Percentiles rank a stretch among this genome's conserved stretches.
Evolutionary conservation across 2,113 vertebrate genomes (phyloP).

Genomic region (Seriola rivoliana): DNA sequence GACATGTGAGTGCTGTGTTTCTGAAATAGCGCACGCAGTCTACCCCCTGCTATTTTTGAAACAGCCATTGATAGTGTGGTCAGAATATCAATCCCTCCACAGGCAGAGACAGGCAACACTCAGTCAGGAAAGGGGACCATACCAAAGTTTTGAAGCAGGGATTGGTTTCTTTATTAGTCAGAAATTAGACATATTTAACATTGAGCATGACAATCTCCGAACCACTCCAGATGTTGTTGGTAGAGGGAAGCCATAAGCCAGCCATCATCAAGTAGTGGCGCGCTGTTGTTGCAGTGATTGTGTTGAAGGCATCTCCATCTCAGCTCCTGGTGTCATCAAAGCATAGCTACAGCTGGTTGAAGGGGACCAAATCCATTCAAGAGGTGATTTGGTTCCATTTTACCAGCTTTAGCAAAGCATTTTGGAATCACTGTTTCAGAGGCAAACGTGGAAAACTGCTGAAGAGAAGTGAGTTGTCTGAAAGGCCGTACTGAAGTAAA

Average conservation of each 20-base stretch:
- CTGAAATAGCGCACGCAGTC: conserved; percentile 68
- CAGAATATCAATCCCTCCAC: conserved; percentile 66
- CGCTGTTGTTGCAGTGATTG: conserved; percentile 43
- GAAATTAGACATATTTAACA: conserved; percentile 55
- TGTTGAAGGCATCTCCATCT: conserved; percentile 47
- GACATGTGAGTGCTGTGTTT: conserved; percentile 65
- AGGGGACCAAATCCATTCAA: conserved; percentile 99
- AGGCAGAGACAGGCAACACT: conserved; percentile 51
- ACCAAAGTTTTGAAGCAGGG: conserved; percentile 53
- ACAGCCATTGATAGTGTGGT: conserved; percentile 60
- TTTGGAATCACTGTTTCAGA: conserved; percentile 77
- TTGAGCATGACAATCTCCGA: conserved; percentile 55
- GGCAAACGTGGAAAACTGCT: conserved; percentile 11
- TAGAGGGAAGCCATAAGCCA: conserved; percentile 34
- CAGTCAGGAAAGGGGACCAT: conserved; percentile 72
- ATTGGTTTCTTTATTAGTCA: conserved; percentile 71
- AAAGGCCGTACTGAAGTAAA: background rate
- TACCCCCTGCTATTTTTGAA: conserved; percentile 75
- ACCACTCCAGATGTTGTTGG: conserved; percentile 36
- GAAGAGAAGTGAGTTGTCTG: conserved; percentile 10
- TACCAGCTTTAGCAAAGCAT: conserved; percentile 99
- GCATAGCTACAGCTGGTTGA: conserved; percentile 99
- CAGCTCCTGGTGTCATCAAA: conserved; percentile 90
- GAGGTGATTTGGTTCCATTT: conserved; percentile 99
- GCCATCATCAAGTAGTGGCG: conserved; percentile 31